phyloP scores from a whole-genome alignment of 2,113 vertebrate species.

The Brachyistius frenatus region DNA sequence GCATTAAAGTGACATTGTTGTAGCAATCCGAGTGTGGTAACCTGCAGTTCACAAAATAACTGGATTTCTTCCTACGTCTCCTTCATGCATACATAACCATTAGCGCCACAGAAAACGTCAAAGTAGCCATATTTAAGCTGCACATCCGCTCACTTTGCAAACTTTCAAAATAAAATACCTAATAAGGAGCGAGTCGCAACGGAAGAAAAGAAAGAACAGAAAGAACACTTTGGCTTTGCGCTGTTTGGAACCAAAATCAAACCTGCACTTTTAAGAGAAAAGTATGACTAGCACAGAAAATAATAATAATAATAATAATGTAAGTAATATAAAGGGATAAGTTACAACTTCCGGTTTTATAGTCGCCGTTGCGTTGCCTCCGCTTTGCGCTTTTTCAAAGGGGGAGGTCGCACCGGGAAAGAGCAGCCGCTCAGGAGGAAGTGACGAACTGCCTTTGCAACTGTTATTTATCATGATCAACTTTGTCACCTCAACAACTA shows the following conservation, averaged over 20 bases:
- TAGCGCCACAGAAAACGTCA: slow-evolving; percentile 40
- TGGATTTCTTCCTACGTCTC: slow-evolving; percentile 58
- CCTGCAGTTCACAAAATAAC: slow-evolving; percentile 56
- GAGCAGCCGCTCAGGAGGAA: slow-evolving; percentile 70
- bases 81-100: slow-evolving; percentile 63
- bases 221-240: not conserved
- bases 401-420: slow-evolving; percentile 66
- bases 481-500: slow-evolving; percentile 47
- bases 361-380: not conserved
- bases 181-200: no score
- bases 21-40: not conserved
- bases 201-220: no score
- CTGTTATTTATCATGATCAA: slow-evolving; percentile 75
- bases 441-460: slow-evolving; percentile 79
- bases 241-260: not conserved
- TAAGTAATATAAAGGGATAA: no score
- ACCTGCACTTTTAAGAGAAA: no score
- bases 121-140: slow-evolving; percentile 8
- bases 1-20: not conserved
- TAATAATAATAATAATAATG: no score
- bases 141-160: slow-evolving; percentile 55
- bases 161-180: slow-evolving; percentile 71
- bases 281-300: no score
- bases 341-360: slow-evolving; percentile 8
- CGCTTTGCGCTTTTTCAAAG: slow-evolving; percentile 13